phyloP scores from a whole-genome alignment of 2,888 invertebrate species.

The Agrotis segetum region DNA sequence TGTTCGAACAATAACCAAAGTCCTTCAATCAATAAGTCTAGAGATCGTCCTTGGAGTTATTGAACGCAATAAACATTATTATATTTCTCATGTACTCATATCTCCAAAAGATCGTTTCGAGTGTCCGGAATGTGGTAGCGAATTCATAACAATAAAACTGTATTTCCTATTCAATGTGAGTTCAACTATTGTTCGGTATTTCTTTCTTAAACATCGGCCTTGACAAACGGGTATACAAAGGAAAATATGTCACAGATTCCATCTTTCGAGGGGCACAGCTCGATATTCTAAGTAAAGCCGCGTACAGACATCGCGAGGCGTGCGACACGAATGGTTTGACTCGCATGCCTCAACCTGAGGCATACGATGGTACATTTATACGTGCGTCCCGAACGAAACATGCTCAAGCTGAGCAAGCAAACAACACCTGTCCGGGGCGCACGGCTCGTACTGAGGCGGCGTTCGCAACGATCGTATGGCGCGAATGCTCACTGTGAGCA shows the following conservation, averaged over 20 bases:
- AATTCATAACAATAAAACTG: conserved; percentile 31
- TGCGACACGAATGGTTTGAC: too few species aligned
- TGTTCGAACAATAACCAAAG: conserved; percentile 40
- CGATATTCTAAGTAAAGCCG: too few species aligned
- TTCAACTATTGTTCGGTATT: conserved; percentile 21
- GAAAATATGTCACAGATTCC: not conserved
- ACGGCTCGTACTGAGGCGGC: too few species aligned
- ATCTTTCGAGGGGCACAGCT: too few species aligned
- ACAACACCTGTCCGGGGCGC: too few species aligned
- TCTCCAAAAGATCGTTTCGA: conserved; percentile 27
- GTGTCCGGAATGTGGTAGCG: conserved; percentile 34
- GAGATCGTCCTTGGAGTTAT: conserved; percentile 54
- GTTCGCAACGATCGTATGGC: too few species aligned
- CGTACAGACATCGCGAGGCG: too few species aligned
- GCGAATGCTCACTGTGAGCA: too few species aligned
- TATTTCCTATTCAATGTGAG: conserved; percentile 21
- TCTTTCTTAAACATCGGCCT: conserved; percentile 20
- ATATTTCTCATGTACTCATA: conserved; percentile 38
- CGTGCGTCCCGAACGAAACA: too few species aligned
- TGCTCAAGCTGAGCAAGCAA: too few species aligned
- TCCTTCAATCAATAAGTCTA: conserved; percentile 56
- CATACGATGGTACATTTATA: too few species aligned
- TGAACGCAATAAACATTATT: conserved; percentile 57
- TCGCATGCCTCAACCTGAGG: too few species aligned
- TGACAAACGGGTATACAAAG: conserved; percentile 11